Conservation (phyloP, 2,797 vertebrate species). For the Myotis vivesi region DNA sequence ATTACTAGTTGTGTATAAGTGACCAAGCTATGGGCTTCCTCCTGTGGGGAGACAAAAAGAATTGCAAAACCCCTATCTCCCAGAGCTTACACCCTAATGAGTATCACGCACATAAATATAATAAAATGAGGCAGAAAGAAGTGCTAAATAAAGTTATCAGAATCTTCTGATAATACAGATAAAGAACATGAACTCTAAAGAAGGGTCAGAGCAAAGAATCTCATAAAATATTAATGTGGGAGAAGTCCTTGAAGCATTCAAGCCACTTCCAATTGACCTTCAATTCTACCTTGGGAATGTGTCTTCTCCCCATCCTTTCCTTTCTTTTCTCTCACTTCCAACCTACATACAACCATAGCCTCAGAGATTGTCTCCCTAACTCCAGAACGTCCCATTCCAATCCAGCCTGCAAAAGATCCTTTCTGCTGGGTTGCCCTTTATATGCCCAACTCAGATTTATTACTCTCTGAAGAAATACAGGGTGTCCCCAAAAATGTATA, state of each 20-base stretch:
- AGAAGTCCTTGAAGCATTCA: not conserved
- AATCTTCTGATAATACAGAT: slow-evolving; percentile 44
- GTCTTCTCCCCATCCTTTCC: not conserved
- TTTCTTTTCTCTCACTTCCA: not conserved
- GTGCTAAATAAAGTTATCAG: not conserved
- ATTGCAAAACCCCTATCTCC: not conserved
- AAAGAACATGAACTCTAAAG: not conserved
- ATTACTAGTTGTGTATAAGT: slow-evolving; percentile 15
- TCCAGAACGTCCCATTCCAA: not conserved
- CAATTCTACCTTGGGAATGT: not conserved
- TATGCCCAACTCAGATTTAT: not conserved
- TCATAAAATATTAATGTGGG: not conserved
- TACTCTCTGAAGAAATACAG: not conserved
- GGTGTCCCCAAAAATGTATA: too few relatives aligned
- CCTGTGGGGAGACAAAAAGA: not conserved
- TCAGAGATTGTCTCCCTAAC: not conserved
- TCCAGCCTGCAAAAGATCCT: not conserved
- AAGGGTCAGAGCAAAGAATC: not conserved
- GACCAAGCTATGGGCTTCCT: not conserved
- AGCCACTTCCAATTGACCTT: not conserved
- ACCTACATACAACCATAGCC: not conserved
- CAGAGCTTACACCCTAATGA: slow-evolving; percentile 18
- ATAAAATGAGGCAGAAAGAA: slow-evolving; percentile 29
- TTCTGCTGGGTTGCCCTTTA: not conserved
- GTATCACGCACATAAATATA: slow-evolving; percentile 2